Conservation (phyloP, 2,113 vertebrate species). For the Oenanthe oenanthe region DNA sequence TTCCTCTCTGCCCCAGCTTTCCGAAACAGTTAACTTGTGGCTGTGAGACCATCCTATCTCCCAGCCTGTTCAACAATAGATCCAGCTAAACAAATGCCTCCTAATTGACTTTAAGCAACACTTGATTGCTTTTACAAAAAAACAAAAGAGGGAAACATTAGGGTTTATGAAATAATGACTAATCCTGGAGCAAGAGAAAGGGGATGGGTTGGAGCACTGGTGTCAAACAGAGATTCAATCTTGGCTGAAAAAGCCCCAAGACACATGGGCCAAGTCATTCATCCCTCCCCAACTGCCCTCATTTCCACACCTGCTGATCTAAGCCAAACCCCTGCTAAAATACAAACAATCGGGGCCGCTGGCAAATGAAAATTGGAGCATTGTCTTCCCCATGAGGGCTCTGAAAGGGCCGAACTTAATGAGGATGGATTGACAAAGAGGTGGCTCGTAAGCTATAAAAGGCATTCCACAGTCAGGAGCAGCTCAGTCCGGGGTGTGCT, state of each 20-base stretch:
- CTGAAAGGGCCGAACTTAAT: conserved; percentile 68
- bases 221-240: conserved; percentile 69
- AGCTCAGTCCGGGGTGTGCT: not conserved
- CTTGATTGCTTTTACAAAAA: conserved; percentile 69
- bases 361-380: conserved; percentile 67
- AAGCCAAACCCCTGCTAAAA: conserved; percentile 70
- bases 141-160: conserved; percentile 65
- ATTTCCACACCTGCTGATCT: conserved; percentile 75
- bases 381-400: conserved; percentile 68
- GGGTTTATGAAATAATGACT: conserved; percentile 69
- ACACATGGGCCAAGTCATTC: conserved; percentile 51
- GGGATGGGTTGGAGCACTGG: conserved; percentile 45
- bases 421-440: conserved; percentile 67
- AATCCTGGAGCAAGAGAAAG: conserved; percentile 66
- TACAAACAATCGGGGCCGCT: conserved; percentile 65
- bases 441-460: conserved; percentile 68
- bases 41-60: conserved; percentile 47
- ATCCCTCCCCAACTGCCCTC: conserved; percentile 64
- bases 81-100: conserved; percentile 69
- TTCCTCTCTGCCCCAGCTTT: not conserved
- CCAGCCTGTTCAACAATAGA: conserved; percentile 60
- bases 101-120: conserved; percentile 73
- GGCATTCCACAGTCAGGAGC: not conserved
- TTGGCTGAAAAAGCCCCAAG: conserved; percentile 58
- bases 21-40: conserved; percentile 40